Evolutionary conservation across 2,888 invertebrate genomes (phyloP).

Genomic region (Hartigia nigra): DNA sequence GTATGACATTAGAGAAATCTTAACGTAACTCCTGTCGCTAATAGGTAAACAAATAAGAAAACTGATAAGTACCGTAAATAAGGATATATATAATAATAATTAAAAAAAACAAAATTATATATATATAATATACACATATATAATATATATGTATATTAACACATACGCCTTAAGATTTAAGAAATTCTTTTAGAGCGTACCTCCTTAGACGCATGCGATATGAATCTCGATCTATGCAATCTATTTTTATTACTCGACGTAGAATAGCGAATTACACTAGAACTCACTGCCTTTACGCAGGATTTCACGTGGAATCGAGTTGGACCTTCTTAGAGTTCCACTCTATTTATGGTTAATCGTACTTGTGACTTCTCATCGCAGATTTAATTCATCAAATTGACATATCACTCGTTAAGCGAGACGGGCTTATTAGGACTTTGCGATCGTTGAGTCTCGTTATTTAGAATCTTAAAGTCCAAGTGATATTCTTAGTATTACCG

Average conservation of each 20-base stretch:
- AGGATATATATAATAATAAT: neutral
- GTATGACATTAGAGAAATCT: slow-evolving; percentile 9
- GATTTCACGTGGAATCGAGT: slow-evolving; percentile 31
- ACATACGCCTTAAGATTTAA: slow-evolving; percentile 1
- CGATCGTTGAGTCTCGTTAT: neutral
- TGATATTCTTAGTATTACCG: neutral
- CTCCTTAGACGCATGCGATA: slow-evolving; percentile 60
- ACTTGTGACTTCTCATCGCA: neutral
- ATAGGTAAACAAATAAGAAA: slow-evolving; percentile 8
- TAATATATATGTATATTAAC: neutral
- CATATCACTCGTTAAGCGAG: neutral
- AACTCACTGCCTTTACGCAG: slow-evolving; percentile 32
- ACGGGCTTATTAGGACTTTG: neutral
- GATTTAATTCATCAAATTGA: neutral
- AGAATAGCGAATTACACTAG: slow-evolving; percentile 34
- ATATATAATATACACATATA: slow-evolving; percentile 1
- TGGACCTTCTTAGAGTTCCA: neutral
- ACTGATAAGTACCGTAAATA: slow-evolving; percentile 1
- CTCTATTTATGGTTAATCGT: neutral
- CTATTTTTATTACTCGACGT: slow-evolving; percentile 65
- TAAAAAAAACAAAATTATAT: neutral
- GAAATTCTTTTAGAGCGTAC: slow-evolving; percentile 46
- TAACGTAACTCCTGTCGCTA: neutral
- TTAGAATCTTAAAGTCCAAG: neutral
- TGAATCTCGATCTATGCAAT: slow-evolving; percentile 64